A percentile compares a stretch with the other conserved stretches of the same genome.
phyloP scores from a whole-genome alignment of 2,113 vertebrate genomes.

The Lepus europaeus region DNA sequence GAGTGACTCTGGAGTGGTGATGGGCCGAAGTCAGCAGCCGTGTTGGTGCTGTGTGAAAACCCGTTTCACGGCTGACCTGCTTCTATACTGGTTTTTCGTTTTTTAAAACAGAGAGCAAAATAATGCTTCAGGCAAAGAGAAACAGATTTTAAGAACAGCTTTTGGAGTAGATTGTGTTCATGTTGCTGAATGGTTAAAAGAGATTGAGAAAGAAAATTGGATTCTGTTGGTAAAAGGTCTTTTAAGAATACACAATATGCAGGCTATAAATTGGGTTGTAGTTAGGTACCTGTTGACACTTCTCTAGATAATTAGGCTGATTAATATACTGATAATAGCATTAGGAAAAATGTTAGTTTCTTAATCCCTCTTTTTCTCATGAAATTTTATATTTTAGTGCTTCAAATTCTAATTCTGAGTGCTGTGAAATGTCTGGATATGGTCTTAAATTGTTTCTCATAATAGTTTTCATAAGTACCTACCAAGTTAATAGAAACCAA shows the following conservation, averaged over 20 bases:
- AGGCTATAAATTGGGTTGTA: conserved; percentile 29
- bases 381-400: conserved; percentile 45
- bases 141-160: conserved; percentile 9
- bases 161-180: conserved; percentile 51
- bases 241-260: background rate
- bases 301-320: conserved; percentile 46
- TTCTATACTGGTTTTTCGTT: background rate
- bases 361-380: conserved; percentile 50
- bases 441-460: conserved; percentile 72
- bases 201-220: background rate
- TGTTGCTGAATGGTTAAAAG: conserved; percentile 51
- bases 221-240: conserved; percentile 49
- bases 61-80: background rate
- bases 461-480: conserved; percentile 55
- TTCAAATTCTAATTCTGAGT: conserved; percentile 42
- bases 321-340: conserved; percentile 35
- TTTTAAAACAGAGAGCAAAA: background rate
- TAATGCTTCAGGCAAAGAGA: conserved; percentile 8
- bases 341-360: conserved; percentile 36
- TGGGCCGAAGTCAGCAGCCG: background rate
- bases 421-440: background rate
- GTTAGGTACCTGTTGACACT: conserved; percentile 24
- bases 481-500: conserved; percentile 69
- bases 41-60: conserved; percentile 23
- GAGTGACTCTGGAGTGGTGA: no score